A percentile compares a stretch with the other conserved stretches of the same genome.
Conservation (phyloP, 2,797 vertebrate genomes). For the Falco naumanni region DNA sequence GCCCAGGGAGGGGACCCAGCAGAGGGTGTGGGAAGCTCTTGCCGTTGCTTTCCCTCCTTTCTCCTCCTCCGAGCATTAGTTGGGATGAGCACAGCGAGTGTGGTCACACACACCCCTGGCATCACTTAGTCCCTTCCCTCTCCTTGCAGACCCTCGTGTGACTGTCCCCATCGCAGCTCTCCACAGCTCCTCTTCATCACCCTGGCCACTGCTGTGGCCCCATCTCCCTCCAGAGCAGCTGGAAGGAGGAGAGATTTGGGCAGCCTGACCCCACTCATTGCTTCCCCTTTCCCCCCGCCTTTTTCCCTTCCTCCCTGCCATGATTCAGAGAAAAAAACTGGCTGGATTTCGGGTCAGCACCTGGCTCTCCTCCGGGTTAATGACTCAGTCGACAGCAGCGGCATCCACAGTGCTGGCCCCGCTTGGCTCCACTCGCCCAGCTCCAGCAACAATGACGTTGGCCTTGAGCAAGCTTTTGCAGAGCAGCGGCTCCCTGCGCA, state of each 20-base stretch:
- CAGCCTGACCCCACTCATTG: background rate
- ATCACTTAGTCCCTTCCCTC: background rate
- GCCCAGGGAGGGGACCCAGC: background rate
- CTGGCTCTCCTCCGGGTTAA: background rate
- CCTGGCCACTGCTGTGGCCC: background rate
- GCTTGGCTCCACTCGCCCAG: background rate
- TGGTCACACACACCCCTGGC: background rate
- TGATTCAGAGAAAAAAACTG: slow-evolving; percentile 4
- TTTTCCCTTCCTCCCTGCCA: background rate
- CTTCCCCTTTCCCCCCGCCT: background rate
- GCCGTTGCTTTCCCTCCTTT: background rate
- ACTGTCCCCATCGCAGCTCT: background rate
- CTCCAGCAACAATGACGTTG: background rate
- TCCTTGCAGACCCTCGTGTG: background rate
- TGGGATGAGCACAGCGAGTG: rapidly evolving
- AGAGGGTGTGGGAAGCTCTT: background rate
- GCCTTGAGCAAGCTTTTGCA: background rate
- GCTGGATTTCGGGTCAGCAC: slow-evolving; percentile 18
- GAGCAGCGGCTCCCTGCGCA: background rate
- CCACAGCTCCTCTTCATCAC: background rate
- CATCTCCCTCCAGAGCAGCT: rapidly evolving
- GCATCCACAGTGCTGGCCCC: background rate
- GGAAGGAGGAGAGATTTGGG: background rate
- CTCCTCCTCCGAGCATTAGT: background rate
- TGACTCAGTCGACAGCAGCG: slow-evolving; percentile 12